These are phyloP conservation scores for Callipepla squamata DNA, from an alignment of 2,113 vertebrate species.

Conservation along the genomic window DNA sequence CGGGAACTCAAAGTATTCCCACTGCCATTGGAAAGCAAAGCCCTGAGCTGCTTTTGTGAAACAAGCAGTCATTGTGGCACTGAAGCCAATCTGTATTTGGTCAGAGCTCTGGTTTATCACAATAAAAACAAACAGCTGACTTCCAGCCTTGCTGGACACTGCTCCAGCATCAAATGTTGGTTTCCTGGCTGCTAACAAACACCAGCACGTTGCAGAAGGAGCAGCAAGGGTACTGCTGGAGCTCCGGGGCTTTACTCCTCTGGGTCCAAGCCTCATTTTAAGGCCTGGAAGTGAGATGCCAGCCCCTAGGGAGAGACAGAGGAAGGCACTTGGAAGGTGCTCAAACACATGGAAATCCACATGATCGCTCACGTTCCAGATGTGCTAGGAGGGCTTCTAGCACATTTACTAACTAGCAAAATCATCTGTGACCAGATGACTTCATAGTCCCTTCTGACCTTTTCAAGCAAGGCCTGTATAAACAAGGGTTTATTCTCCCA, in stretches of 20 bases:
- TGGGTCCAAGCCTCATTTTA: rapidly evolving
- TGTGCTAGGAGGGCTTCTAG: neutral
- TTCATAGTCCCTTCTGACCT: conserved; percentile 40
- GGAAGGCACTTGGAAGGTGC: neutral
- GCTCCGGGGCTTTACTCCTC: neutral
- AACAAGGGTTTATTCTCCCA: conserved; percentile 42
- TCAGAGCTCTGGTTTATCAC: conserved; percentile 47
- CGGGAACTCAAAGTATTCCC: conserved; percentile 3
- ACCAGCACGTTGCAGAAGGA: rapidly evolving
- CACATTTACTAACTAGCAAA: neutral
- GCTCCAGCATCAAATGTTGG: conserved; percentile 1
- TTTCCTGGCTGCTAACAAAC: conserved; percentile 58
- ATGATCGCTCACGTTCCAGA: neutral
- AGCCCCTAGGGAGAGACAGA: neutral
- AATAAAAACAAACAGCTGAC: conserved; percentile 38
- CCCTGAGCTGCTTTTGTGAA: neutral
- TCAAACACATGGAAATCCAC: neutral
- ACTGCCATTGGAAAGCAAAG: conserved; percentile 20
- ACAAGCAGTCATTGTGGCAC: neutral
- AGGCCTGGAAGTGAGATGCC: neutral
- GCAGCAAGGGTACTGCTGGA: neutral
- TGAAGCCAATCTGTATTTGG: conserved; percentile 47
- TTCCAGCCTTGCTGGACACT: conserved; percentile 53
- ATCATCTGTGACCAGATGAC: conserved; percentile 29
- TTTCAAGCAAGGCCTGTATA: conserved; percentile 15